Base-by-base conservation (phyloP, 1,140 invertebrate species). In the Mycetomoellerius zeteki region DNA sequence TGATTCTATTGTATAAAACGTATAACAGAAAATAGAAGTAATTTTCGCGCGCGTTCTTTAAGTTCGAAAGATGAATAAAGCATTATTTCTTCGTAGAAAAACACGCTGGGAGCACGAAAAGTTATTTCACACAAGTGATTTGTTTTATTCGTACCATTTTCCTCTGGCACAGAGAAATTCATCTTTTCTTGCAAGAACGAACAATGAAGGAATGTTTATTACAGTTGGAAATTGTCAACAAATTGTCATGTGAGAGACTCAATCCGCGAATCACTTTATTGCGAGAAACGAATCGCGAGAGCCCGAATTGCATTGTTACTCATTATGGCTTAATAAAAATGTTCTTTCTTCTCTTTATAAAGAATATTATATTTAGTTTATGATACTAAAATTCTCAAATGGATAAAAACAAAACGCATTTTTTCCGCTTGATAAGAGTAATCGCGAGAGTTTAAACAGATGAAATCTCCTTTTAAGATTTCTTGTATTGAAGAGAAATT, bases 271-370 rank as follows among this genome's bases (percentile, higher is more conserved):
- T 54, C n/a, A 21, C 14, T 69, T 30, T 67, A 3, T 80, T 69
- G 30, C 30, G 30, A 33, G 50, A 56, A 43, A 71, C 62, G 62
- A 69, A 43, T 7, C 47, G 21, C 14, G 50, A 81, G 21, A 69
- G n/a, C 30, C 5, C 50, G 19, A 54, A 50, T 54, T 69, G 24
- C 24, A 21, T 78, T n/a, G 43, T 67, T 24, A 52, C 21, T 78
- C 37, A 47, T 78, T 80, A 80, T 43, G 47, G 27, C 47, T 81
- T 71, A 69, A 37, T 69, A 16, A 69, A 81, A 69, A 43, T 27
- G 16, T 43, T 43, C 43, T 56, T 71, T 16, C 24, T 8, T 33
- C 10, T 43, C 21, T 6, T 56, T 56, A 56, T 56, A 71, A 19
- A 27, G 21, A 56, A 81, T 37, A 8, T 16, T 14, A 30, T 71